Evolutionary conservation across 2,888 invertebrate species (phyloP), one percentile per base, ranked within the genome.

Genomic region (Crossocerus cetratus): DNA sequence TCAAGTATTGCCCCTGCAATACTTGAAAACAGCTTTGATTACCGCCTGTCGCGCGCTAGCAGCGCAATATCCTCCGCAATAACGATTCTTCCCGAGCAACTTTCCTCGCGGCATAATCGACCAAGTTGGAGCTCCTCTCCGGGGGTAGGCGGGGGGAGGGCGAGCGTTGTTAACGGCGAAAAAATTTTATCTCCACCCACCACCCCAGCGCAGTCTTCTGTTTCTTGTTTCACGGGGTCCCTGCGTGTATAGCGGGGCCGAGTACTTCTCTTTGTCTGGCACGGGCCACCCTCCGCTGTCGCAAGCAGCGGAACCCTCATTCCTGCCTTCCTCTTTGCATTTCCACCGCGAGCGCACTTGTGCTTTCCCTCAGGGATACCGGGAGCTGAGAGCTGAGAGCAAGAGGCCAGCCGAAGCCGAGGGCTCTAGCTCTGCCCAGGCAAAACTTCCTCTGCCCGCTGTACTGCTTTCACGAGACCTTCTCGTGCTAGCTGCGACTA

Each of bases 351-450:
- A 56, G 54, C 3, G 54, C 57, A 57, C 54, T 63, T 49, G 60
- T 65, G 57, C 61, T 65, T 74, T 67, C 67, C 14, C 43, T 32
- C 65, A 8, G 62, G 61, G 66, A 55, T 53, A 2, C 32, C 11
- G 32, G 11, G 32, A 32, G 32, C 11, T 32, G 32, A 32, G 32
- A 32, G 32, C 11, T 11, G 32, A 32, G 32, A 32, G 32, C 32
- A 32, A 32, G 32, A 32, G 32, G 32, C 16, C 57, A 22, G 53
- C 23, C 21, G 18, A 61, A 32, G n/a, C 42, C 44, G 42, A 20
- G 44, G 5, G 1, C 11, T 32, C 32, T 32, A 32, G 32, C 5
- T 32, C 32, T 32, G 32, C 8, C 32, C 32, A 0, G 32, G 32
- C 2, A 32, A 32, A 8, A 32, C 45, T 45, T 0, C 45, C 13